These are phyloP conservation scores for Pachycephala philippinensis DNA, from an alignment of 2,113 vertebrate species.

Conservation along the genomic window DNA sequence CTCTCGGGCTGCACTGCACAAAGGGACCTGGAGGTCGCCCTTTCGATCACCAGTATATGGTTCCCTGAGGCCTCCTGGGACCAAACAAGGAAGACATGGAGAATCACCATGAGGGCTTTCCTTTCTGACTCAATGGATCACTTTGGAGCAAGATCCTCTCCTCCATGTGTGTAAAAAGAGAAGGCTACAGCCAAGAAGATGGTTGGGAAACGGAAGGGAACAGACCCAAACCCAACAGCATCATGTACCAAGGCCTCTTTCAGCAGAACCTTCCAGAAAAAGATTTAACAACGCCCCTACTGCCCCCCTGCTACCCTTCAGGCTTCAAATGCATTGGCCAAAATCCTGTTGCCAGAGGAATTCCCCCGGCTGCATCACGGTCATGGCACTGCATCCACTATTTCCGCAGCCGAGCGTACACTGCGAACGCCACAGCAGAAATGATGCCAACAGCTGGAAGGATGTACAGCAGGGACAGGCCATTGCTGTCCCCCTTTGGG, in stretches of 20 bases:
- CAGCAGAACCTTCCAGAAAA: not conserved
- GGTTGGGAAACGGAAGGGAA: not conserved
- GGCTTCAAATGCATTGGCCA: not conserved
- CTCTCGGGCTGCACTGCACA: not conserved
- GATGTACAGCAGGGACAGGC: not conserved
- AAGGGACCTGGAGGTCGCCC: not conserved
- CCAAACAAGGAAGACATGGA: not conserved
- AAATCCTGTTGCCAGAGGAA: not conserved
- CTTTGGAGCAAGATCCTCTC: not conserved
- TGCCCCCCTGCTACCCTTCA: not conserved
- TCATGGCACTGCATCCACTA: rapidly evolving
- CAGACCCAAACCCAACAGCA: not conserved
- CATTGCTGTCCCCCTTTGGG: rapidly evolving
- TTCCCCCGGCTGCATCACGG: rapidly evolving
- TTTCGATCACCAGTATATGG: not conserved
- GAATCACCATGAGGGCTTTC: not conserved
- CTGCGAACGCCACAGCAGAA: not conserved
- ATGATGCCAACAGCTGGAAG: not conserved
- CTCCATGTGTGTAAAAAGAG: not conserved
- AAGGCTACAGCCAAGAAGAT: not conserved
- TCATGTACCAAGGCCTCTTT: not conserved
- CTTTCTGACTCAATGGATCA: not conserved
- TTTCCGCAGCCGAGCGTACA: not conserved
- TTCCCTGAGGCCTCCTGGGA: not conserved
- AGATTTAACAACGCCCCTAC: not conserved